Conservation (phyloP, 2,888 invertebrate species). For the Furcula furcula region DNA sequence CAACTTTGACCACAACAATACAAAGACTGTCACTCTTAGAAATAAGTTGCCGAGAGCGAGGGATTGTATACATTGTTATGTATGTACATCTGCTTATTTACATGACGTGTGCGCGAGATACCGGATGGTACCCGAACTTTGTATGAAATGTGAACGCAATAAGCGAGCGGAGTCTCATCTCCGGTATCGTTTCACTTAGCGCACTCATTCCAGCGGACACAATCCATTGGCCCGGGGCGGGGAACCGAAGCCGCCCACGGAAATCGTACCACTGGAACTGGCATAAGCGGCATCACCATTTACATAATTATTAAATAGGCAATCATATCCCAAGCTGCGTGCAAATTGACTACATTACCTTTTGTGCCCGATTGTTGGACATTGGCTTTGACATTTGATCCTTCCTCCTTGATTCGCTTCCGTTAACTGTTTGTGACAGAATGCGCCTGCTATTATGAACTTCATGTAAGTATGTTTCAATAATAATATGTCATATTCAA, state of each 20-base stretch:
- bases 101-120: slow-evolving; percentile 14
- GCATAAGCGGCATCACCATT: slow-evolving; percentile 27
- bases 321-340: slow-evolving; percentile 23
- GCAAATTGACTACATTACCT: slow-evolving; percentile 18
- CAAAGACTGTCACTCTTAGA: too few relatives aligned
- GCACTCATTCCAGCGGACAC: slow-evolving; percentile 53
- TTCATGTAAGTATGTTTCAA: too few relatives aligned
- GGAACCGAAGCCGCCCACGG: slow-evolving; percentile 29
- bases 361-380: slow-evolving; percentile 10
- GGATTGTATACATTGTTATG: too few relatives aligned
- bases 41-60: too few relatives aligned
- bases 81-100: slow-evolving; percentile 13
- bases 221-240: slow-evolving; percentile 43
- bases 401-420: slow-evolving; percentile 7
- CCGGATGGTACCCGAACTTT: slow-evolving; percentile 27
- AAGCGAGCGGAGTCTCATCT: slow-evolving; percentile 52
- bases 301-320: slow-evolving; percentile 27
- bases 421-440: slow-evolving; percentile 1
- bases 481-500: too few relatives aligned
- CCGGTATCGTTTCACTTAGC: slow-evolving; percentile 68
- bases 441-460: too few relatives aligned
- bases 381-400: slow-evolving; percentile 6
- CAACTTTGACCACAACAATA: too few relatives aligned
- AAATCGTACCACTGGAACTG: slow-evolving; percentile 29
- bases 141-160: slow-evolving; percentile 45